Base-by-base conservation (phyloP, 2,888 invertebrate species). In the Heliconius hortense region DNA sequence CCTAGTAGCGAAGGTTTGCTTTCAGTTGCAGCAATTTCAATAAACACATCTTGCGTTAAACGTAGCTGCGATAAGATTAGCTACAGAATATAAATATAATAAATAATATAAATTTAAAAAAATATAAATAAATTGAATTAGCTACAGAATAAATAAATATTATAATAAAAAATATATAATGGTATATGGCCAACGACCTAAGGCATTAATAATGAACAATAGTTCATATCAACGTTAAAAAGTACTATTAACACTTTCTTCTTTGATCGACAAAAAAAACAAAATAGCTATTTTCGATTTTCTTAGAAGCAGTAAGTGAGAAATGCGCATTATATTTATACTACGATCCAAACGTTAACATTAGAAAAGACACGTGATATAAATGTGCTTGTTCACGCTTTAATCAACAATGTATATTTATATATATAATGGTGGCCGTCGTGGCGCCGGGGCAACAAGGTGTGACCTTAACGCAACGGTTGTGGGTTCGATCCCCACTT, bases 311-410 rank as follows among this genome's bases (percentile, higher is more conserved):
- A 39, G n/a, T n/a, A 7, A 63, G 21, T 21, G 63, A 2, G n/a
- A 66, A 13, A 39, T 66, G 39, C 39, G 24, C 66, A 43, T 66
- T 39, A 66, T 64, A 43, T 66, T 43, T 24, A 43, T 43, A 66
- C 24, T 26, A 43, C 39, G 66, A 39, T 18, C 66, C n/a, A 43
- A 24, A 66, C 66, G 24, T 21, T n/a, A 4, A 35, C 39, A 26
- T 66, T 66, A 43, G 24, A 43, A 66, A 15, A 26, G 18, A 24
- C 66, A 66, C 66, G 66, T 43, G 66, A 18, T 24, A 8, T 39
- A 43, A 24, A 39, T 64, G 13, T 15, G 56, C 56, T 56, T 35
- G 24, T 15, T 56, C 56, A 56, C 35, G 56, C n/a, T 56, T n/a
- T 31, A 28, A 69, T 31, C 53, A 56, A 31, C 7, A 21, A 53